Evolutionary conservation across 2,888 invertebrate species (phyloP).

Genomic region (Hermaeophaga mercurialis): DNA sequence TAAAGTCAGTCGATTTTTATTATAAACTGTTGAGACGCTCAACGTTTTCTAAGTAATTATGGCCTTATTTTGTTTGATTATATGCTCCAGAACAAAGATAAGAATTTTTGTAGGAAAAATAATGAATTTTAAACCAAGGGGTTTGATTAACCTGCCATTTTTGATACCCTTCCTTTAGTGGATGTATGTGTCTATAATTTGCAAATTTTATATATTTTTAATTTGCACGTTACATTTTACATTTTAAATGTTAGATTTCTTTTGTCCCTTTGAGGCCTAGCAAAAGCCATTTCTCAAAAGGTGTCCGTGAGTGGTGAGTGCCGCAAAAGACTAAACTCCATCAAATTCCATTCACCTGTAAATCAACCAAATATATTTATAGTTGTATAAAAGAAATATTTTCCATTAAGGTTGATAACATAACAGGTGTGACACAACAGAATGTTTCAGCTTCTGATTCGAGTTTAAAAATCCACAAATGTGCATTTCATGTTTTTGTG

Average conservation of each 20-base stretch:
- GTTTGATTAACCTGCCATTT: too few species aligned
- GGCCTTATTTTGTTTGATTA: too few species aligned
- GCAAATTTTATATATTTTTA: too few species aligned
- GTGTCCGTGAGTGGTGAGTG: background rate
- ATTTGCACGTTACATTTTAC: too few species aligned
- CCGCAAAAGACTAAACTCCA: conserved; percentile 13
- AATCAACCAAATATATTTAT: conserved; percentile 16
- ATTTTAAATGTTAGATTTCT: background rate
- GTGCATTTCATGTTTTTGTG: conserved; percentile 37
- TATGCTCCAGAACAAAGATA: too few species aligned
- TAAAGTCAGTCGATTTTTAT: too few species aligned
- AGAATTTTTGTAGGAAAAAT: too few species aligned
- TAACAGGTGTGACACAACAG: conserved; percentile 25
- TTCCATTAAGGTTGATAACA: conserved; percentile 5
- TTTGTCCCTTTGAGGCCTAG: background rate
- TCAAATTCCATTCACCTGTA: conserved; percentile 19
- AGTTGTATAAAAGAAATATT: conserved; percentile 22
- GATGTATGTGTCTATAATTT: too few species aligned
- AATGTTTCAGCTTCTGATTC: conserved; percentile 22
- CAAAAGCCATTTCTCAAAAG: conserved; percentile 14
- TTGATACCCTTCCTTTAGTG: too few species aligned
- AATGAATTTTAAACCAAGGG: too few species aligned
- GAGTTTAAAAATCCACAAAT: conserved; percentile 26
- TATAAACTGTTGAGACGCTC: too few species aligned
- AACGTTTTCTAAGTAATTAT: too few species aligned